These are phyloP conservation scores for Hiodon tergisus DNA, from an alignment of 2,113 vertebrate genomes.

Conservation along the genomic window DNA sequence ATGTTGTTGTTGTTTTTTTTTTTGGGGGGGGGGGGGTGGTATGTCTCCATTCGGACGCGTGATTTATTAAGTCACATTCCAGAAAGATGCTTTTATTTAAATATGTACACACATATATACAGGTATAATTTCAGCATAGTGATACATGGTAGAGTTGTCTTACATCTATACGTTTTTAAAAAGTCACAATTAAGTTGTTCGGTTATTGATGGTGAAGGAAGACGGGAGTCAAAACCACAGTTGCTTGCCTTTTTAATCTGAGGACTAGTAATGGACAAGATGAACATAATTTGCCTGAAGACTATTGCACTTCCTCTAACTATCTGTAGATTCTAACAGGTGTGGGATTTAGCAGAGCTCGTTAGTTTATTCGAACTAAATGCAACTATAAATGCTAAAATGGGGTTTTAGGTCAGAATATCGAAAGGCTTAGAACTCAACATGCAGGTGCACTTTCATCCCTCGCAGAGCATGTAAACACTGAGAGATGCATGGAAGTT, in stretches of 20 bases:
- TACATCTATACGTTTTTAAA: slow-evolving; percentile 9
- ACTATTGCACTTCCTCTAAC: neutral
- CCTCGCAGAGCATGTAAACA: neutral
- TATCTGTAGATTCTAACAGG: neutral
- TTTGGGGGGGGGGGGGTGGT: neutral
- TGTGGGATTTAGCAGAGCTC: too few species aligned
- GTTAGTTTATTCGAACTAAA: too few species aligned
- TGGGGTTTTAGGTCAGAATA: neutral
- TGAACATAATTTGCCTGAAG: neutral
- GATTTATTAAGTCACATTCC: slow-evolving; percentile 20
- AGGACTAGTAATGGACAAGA: neutral
- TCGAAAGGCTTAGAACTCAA: slow-evolving; percentile 4
- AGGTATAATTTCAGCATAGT: slow-evolving; percentile 43
- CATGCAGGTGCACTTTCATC: slow-evolving; percentile 1
- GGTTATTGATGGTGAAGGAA: neutral
- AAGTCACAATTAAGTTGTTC: neutral
- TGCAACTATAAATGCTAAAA: too few species aligned
- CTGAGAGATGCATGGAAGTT: neutral
- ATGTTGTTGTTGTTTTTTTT: slow-evolving; percentile 8
- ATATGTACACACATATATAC: slow-evolving; percentile 46
- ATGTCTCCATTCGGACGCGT: neutral
- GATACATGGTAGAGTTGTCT: neutral
- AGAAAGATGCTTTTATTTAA: slow-evolving; percentile 68
- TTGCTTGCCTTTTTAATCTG: neutral
- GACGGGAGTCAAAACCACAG: neutral